Percentiles rank a stretch among this genome's conserved stretches.
These are phyloP conservation scores for Habropoda laboriosa DNA, from an alignment of 1,140 invertebrate species.

Conservation along the genomic window DNA sequence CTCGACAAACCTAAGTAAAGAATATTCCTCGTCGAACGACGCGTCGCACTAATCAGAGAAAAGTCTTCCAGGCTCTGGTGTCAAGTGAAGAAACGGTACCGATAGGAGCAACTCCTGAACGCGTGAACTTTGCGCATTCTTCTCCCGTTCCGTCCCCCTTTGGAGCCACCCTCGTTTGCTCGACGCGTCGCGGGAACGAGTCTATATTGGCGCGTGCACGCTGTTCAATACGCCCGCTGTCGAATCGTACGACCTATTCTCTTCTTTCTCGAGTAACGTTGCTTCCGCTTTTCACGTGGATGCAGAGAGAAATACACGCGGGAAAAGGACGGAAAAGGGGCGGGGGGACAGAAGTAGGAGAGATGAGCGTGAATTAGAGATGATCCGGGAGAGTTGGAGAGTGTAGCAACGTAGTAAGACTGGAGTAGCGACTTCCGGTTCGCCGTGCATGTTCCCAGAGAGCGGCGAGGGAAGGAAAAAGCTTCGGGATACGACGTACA, in stretches of 20 bases:
- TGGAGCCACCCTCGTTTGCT: background rate
- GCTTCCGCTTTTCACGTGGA: background rate
- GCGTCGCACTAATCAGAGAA: conserved; percentile 12
- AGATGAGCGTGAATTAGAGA: conserved; percentile 59
- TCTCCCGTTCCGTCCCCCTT: background rate
- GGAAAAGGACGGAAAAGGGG: background rate
- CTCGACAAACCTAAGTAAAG: too few species aligned
- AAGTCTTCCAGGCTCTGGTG: background rate
- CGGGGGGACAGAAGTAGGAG: background rate
- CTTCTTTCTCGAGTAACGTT: background rate
- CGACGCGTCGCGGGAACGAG: background rate
- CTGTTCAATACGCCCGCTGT: background rate
- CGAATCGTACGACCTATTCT: background rate
- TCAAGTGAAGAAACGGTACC: conserved; percentile 4
- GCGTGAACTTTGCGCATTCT: conserved; percentile 17
- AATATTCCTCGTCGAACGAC: background rate
- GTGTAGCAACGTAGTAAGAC: background rate
- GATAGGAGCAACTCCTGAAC: conserved; percentile 19
- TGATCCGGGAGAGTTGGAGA: conserved; percentile 46
- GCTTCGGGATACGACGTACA: conserved; percentile 33
- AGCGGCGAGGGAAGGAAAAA: conserved; percentile 30
- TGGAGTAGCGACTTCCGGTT: conserved; percentile 41
- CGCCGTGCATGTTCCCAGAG: conserved; percentile 30
- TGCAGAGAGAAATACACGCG: background rate
- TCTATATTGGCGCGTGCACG: background rate